phyloP scores from a whole-genome alignment of 2,888 invertebrate species.

The Tetheella fluctuosa region DNA sequence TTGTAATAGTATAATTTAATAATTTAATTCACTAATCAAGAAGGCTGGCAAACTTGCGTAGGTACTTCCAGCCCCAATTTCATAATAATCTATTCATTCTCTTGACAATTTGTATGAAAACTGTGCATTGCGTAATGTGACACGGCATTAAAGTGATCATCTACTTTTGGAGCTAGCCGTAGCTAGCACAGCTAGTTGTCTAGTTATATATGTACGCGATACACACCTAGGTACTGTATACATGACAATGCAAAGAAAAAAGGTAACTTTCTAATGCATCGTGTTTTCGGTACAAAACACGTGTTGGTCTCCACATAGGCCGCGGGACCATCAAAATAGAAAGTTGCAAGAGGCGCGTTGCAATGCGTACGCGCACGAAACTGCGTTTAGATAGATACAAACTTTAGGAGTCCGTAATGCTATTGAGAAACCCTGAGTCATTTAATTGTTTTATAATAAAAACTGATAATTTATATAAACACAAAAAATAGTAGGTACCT shows the following conservation, averaged over 20 bases:
- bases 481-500: too few species aligned
- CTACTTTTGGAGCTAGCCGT: too few species aligned
- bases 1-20: too few species aligned
- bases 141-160: too few species aligned
- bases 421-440: too few species aligned
- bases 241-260: conserved; percentile 53
- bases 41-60: neutral
- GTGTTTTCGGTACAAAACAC: conserved; percentile 52
- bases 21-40: neutral
- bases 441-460: too few species aligned
- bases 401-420: conserved; percentile 16
- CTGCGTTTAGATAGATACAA: conserved; percentile 22
- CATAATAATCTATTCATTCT: too few species aligned
- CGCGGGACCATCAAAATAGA: conserved; percentile 65
- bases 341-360: conserved; percentile 71
- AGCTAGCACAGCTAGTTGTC: neutral
- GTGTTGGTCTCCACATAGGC: conserved; percentile 33
- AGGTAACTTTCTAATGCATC: conserved; percentile 70
- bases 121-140: too few species aligned
- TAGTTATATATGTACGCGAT: neutral
- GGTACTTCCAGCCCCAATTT: too few species aligned
- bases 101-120: too few species aligned
- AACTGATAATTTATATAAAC: too few species aligned
- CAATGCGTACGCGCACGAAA: conserved; percentile 58
- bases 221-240: conserved; percentile 10